A percentile compares a stretch with the other conserved stretches of the same genome.
Conservation (phyloP, 2,888 invertebrate species). For the Elysia crispata region DNA sequence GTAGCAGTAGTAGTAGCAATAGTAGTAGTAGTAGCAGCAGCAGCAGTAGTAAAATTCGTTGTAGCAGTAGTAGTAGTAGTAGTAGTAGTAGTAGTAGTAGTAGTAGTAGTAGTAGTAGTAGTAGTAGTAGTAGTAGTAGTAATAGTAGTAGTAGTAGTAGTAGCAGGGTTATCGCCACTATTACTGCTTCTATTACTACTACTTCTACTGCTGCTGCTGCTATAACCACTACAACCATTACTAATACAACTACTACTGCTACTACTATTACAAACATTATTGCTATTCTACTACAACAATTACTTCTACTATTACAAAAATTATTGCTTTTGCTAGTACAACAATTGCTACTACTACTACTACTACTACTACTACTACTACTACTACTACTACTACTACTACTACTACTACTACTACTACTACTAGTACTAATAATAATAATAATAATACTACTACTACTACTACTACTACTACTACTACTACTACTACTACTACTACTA, state of each 20-base stretch:
- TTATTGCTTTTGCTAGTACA: too few relatives aligned
- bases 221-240: too few relatives aligned
- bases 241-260: too few relatives aligned
- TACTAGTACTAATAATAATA: too few relatives aligned
- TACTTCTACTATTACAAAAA: too few relatives aligned
- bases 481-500: constrained; percentile 19
- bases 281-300: too few relatives aligned
- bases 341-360: background rate
- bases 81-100: constrained; percentile 23
- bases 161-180: too few relatives aligned
- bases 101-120: constrained; percentile 27
- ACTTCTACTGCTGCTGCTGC: too few relatives aligned
- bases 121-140: constrained; percentile 35
- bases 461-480: constrained; percentile 37
- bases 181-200: too few relatives aligned
- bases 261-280: too few relatives aligned
- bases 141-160: too few relatives aligned
- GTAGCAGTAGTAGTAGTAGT: background rate
- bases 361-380: constrained; percentile 45
- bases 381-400: constrained; percentile 51
- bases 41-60: constrained; percentile 23
- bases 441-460: too few relatives aligned
- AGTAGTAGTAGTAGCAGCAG: constrained; percentile 32
- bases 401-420: constrained; percentile 49
- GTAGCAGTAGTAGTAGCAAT: background rate